Evolutionary conservation across 2,797 vertebrate genomes (phyloP), one percentile per base, ranked within the genome.

Genomic region (Eospalax fontanierii): DNA sequence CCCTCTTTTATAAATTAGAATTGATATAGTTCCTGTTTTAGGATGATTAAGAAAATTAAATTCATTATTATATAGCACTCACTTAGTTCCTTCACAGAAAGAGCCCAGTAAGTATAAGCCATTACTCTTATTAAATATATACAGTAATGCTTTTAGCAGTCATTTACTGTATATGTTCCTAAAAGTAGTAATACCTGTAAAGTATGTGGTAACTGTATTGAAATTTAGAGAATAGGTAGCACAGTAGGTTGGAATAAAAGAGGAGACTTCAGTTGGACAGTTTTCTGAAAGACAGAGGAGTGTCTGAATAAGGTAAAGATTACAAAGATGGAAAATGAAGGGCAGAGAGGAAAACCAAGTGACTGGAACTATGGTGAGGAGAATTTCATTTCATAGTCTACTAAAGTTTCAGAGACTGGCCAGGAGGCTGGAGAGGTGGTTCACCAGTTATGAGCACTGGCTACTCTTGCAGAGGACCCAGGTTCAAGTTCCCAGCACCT

Each of bases 51-150:
- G 12, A 89, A 66, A n/a, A 83, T 70, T 92, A 71, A 86, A 54
- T 90, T 78, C 12, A 46, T 94, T 70, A 73, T 68, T 68, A 80
- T 9, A 4, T 92, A 22, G 75, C 63, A 92, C 14, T 92, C 87
- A 22, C 54, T 18, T 35, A 95, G 30, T 94, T 94, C 85, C 74
- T 59, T 95, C 59, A 78, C 40, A 93, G 54, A 84, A 95, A 90
- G 57, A 81, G 21, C 43, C 76, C 54, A 33, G 1, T 84, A 84
- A 94, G 1, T 80, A 21, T 61, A 92, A 90, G 5, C 50, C 70
- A 8, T 50, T 93, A 33, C 86, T 86, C 40, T 91, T 96, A 82
- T n/a, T 65, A 71, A 92, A 83, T 92, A 76, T 22, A 14, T 78
- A 73, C 59, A 82, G 2, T 59, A 82, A 8, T 86, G 50, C 76